These are phyloP conservation scores for Lota lota DNA, from an alignment of 2,113 vertebrate genomes.

Conservation along the genomic window DNA sequence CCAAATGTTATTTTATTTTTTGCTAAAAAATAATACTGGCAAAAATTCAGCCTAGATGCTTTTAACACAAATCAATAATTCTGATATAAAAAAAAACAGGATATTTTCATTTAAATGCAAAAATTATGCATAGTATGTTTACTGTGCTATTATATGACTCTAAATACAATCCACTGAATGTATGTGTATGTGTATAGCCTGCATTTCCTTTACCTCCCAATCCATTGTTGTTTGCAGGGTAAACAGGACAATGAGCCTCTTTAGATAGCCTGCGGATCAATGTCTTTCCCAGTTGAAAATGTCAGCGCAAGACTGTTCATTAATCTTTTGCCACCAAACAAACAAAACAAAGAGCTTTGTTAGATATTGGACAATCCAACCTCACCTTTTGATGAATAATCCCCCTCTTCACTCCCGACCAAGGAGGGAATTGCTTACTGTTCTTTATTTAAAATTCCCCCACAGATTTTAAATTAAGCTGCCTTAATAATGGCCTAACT, in stretches of 20 bases:
- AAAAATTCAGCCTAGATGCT: too few relatives aligned
- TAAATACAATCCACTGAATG: conserved; percentile 18
- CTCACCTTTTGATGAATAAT: conserved; percentile 53
- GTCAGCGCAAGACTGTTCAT: conserved; percentile 61
- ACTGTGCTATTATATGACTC: conserved; percentile 15
- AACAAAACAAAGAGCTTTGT: conserved; percentile 59
- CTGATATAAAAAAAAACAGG: conserved; percentile 11
- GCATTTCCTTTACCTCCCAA: conserved; percentile 32
- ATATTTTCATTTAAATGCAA: background rate
- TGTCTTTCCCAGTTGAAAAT: conserved; percentile 64
- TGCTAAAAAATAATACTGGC: too few relatives aligned
- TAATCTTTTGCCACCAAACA: conserved; percentile 59
- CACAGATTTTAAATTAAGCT: too few relatives aligned
- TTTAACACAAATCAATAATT: background rate
- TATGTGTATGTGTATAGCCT: background rate
- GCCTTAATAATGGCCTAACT: too few relatives aligned
- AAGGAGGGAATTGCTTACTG: conserved; percentile 45
- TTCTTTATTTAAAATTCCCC: background rate
- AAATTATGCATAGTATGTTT: background rate
- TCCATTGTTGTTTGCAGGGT: conserved; percentile 50
- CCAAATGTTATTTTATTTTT: too few relatives aligned
- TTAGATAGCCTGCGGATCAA: conserved; percentile 57
- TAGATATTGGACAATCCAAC: conserved; percentile 48
- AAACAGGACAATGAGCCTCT: conserved; percentile 61
- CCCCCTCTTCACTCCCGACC: conserved; percentile 32